phyloP scores from a whole-genome alignment of 2,888 invertebrate species.

The Stenodera caucasica region DNA sequence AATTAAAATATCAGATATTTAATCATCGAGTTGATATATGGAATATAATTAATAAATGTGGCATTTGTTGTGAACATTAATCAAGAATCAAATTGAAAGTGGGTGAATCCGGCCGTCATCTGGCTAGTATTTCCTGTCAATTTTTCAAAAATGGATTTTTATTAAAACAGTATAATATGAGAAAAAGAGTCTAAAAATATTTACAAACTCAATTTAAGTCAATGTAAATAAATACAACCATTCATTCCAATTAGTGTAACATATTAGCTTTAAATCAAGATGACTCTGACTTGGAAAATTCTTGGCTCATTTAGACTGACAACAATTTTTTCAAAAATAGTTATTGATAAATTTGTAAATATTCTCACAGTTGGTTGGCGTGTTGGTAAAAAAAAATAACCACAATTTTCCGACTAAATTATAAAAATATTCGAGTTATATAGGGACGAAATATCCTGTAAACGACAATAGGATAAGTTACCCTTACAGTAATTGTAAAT shows the following conservation, averaged over 20 bases:
- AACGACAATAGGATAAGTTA: neutral
- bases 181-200: constrained; percentile 13
- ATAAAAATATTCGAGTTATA: too few relatives aligned
- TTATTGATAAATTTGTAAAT: neutral
- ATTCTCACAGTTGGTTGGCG: too few relatives aligned
- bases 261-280: constrained; percentile 31
- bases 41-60: constrained; percentile 52
- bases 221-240: constrained; percentile 30
- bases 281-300: constrained; percentile 19
- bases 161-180: neutral
- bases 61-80: constrained; percentile 48
- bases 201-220: constrained; percentile 18
- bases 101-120: constrained; percentile 44
- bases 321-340: constrained; percentile 18
- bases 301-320: constrained; percentile 22
- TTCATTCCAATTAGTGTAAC: constrained; percentile 33
- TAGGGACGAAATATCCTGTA: too few relatives aligned
- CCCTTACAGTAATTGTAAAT: constrained; percentile 40
- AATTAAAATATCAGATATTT: constrained; percentile 47
- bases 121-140: constrained; percentile 3
- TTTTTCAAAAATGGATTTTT: neutral
- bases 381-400: too few relatives aligned
- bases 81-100: constrained; percentile 51
- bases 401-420: too few relatives aligned
- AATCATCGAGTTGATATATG: constrained; percentile 46